A percentile compares a stretch with the other conserved stretches of the same genome.
phyloP scores from a whole-genome alignment of 2,888 invertebrate species.

The Carpatolechia fugitivella region DNA sequence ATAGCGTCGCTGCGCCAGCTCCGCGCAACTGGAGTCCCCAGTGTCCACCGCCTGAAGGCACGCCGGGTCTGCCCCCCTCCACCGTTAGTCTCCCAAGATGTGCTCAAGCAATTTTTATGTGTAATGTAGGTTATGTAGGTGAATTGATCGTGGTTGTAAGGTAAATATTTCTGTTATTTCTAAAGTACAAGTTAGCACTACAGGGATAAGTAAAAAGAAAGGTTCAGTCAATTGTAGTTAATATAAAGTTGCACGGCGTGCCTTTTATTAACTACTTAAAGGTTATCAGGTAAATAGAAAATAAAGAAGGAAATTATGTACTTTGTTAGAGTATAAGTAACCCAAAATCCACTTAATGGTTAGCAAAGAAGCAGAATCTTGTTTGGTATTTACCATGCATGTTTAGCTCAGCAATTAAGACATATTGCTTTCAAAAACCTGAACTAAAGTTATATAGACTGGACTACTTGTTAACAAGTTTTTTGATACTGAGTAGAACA shows the following conservation, averaged over 20 bases:
- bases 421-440: too few relatives aligned
- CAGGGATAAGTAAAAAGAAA: not conserved
- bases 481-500: not conserved
- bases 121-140: not conserved
- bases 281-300: not conserved
- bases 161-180: not conserved
- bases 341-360: not conserved
- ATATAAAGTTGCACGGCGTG: too few relatives aligned
- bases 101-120: constrained; percentile 15
- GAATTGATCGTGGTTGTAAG: not conserved
- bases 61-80: constrained; percentile 46
- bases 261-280: not conserved
- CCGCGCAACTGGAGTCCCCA: constrained; percentile 34
- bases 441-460: too few relatives aligned
- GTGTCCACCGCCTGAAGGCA: constrained; percentile 50
- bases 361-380: not conserved
- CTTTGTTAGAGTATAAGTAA: too few relatives aligned
- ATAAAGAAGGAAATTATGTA: not conserved
- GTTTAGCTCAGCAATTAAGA: too few relatives aligned
- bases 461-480: too few relatives aligned
- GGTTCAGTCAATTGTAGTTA: too few relatives aligned
- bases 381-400: not conserved
- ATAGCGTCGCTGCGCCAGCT: constrained; percentile 80
- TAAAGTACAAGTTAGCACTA: not conserved
- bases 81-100: constrained; percentile 28